Evolutionary conservation across 2,888 invertebrate species (phyloP).

Genomic region (Graphium colonna): DNA sequence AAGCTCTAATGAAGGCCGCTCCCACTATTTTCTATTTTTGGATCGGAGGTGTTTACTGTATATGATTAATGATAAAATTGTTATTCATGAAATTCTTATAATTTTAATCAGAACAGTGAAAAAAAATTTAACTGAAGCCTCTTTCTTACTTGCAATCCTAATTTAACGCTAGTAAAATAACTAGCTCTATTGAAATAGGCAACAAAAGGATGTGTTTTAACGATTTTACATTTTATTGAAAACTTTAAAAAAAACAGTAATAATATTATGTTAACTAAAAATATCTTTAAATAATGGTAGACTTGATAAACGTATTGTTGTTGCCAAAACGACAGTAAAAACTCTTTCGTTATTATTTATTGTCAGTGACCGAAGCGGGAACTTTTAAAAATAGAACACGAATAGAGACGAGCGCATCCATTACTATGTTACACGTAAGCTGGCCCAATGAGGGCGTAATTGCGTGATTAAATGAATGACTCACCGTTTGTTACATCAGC

Average conservation of each 20-base stretch:
- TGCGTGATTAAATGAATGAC: conserved; percentile 33
- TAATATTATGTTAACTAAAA: too few relatives aligned
- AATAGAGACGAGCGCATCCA: conserved; percentile 6
- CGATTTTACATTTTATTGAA: too few relatives aligned
- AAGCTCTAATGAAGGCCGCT: conserved; percentile 9
- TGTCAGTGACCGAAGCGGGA: not conserved
- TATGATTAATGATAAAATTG: not conserved
- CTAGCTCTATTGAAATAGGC: too few relatives aligned
- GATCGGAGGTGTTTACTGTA: not conserved
- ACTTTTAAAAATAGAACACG: not conserved
- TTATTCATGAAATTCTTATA: not conserved
- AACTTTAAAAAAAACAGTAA: too few relatives aligned
- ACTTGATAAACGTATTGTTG: not conserved
- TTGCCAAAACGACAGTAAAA: not conserved
- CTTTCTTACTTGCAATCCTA: not conserved
- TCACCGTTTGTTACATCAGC: conserved; percentile 33
- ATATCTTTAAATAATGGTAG: too few relatives aligned
- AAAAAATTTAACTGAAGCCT: not conserved
- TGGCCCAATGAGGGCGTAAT: conserved; percentile 33
- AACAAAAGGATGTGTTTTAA: too few relatives aligned
- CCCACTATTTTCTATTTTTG: conserved; percentile 1
- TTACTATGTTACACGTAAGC: conserved; percentile 10
- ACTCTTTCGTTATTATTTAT: not conserved
- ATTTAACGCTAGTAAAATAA: too few relatives aligned
- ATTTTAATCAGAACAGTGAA: too few relatives aligned